Base-by-base conservation (phyloP, 2,888 invertebrate species). In the Cataglyphis albicans region DNA sequence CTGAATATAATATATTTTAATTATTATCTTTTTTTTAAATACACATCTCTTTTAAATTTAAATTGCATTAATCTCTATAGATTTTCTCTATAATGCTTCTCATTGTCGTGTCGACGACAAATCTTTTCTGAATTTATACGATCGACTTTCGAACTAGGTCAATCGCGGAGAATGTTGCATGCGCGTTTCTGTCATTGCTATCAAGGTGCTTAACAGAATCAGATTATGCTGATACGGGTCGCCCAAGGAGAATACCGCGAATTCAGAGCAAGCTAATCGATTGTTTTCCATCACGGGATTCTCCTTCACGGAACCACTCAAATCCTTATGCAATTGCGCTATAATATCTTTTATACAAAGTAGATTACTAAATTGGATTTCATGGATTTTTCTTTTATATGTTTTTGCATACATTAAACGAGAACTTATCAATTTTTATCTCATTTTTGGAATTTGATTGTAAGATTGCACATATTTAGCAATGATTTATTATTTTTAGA, bases 61-160 rank as follows among this genome's bases (percentile, higher is more conserved):
- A 76, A 63, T 57, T 7, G 55, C n/a, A 44, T 52, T 74, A 57
- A 84, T 68, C 61, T 68, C 57, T 83, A 82, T 81, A 61, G 72
- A 84, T 84, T 78, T 38, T 48, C 44, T 35, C 59, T 15, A 52
- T 35, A 21, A 63, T 61, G 25, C 32, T 61, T 5, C n/a, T 48
- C 38, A 29, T 10, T 48, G 29, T n/a, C 61, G 74, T 82, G 21
- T 9, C 65, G 75, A 84, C 78, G 73, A 78, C n/a, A 67, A 85
- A 82, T 87, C 78, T 89, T 87, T 87, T 68, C 65, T 65, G 68
- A 81, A 86, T 89, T 83, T 87, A 84, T 63, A 25, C 29, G 72
- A 44, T 82, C 59, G 55, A 82, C 68, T 84, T 86, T 68, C 38
- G 38, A 85, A 88, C 52, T 85, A 64, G 85, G 81, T 85, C 83